Conservation (phyloP, 2,797 vertebrate species). For the Acrossocheilus wenchowensis region DNA sequence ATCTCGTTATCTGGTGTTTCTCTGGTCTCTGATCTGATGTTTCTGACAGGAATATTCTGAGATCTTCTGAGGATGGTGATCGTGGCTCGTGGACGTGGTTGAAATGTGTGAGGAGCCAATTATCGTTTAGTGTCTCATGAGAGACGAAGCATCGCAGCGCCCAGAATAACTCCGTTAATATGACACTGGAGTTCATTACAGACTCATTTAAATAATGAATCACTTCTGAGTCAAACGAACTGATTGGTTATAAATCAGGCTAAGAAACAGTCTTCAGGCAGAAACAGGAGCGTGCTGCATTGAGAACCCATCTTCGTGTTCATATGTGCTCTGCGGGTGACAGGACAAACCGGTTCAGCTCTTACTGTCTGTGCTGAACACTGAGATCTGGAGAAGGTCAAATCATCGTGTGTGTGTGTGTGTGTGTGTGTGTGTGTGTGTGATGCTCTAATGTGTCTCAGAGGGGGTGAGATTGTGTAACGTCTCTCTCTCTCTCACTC, state of each 20-base stretch:
- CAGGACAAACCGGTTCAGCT: not conserved
- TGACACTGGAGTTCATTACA: not conserved
- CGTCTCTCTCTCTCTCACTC: too few species aligned
- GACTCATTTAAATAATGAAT: not conserved
- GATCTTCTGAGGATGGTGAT: not conserved
- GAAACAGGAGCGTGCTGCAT: not conserved
- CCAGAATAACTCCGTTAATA: slow-evolving; percentile 2
- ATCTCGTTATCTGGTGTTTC: not conserved
- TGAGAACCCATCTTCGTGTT: too few species aligned
- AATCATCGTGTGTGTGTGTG: not conserved
- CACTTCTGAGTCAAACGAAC: not conserved
- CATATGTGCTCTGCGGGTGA: not conserved
- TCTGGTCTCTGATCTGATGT: too few species aligned
- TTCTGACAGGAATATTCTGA: not conserved
- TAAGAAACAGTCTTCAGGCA: not conserved
- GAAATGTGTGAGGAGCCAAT: not conserved
- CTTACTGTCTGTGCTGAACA: not conserved
- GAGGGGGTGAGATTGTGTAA: slow-evolving; percentile 7
- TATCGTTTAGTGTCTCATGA: not conserved
- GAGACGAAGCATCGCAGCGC: not conserved
- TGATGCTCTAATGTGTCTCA: not conserved
- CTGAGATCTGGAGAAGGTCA: not conserved
- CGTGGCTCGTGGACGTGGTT: not conserved
- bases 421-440: not conserved
- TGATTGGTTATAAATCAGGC: not conserved